A percentile compares a stretch with the other conserved stretches of the same genome.
phyloP scores from a whole-genome alignment of 1,140 invertebrate genomes.

The Brachionus rubens region DNA sequence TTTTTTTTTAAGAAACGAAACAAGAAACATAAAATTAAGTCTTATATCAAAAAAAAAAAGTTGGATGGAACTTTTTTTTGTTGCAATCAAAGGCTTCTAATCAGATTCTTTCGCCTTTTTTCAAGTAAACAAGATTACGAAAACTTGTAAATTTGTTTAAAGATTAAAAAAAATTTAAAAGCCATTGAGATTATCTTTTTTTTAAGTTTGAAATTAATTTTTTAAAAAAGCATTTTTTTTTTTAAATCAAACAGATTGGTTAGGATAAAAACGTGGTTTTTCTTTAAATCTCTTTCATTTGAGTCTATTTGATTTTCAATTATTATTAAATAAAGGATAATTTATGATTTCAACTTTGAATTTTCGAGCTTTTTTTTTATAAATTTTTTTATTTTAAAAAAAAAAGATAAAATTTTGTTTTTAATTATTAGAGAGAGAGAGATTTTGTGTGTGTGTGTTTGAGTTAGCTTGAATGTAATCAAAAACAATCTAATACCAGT shows the following conservation, averaged over 20 bases:
- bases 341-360: slow-evolving; percentile 15
- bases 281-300: slow-evolving; percentile 22
- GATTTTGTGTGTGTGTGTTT: background rate
- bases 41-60: no score
- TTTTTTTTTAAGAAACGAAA: no score
- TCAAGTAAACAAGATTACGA: background rate
- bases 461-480: slow-evolving; percentile 28
- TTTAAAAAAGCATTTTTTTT: no score
- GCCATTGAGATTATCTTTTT: slow-evolving; percentile 42
- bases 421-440: no score
- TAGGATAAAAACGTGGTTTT: no score
- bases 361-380: background rate
- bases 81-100: no score
- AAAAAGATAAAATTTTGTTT: slow-evolving; percentile 41
- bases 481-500: slow-evolving; percentile 20
- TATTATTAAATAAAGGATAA: slow-evolving; percentile 7
- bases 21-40: no score
- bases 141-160: slow-evolving; percentile 43
- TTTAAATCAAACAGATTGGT: no score
- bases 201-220: slow-evolving; percentile 4
- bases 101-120: no score
- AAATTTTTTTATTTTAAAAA: no score
- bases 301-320: background rate
- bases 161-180: slow-evolving; percentile 34
- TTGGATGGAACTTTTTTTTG: no score